phyloP scores from a whole-genome alignment of 53 echinoderm and acorn worm species.

The Paelopatides confundens region DNA sequence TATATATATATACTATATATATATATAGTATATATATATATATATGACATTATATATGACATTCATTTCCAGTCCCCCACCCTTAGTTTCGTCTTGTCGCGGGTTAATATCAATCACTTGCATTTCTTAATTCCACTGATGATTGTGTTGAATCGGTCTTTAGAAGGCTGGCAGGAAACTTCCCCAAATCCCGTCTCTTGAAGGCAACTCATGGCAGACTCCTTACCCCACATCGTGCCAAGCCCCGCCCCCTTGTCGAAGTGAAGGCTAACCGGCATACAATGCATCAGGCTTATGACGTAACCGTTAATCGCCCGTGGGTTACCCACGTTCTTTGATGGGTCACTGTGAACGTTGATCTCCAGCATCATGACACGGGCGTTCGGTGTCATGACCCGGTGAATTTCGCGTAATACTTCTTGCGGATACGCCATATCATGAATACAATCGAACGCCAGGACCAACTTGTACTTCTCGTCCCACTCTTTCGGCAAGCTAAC shows the following conservation, averaged over 20 bases:
- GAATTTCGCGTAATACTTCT: slow-evolving; percentile 73
- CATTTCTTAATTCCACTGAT: slow-evolving; percentile 88
- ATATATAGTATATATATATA: no score
- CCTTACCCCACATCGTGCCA: slow-evolving; percentile 99
- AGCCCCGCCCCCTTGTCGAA: slow-evolving; percentile 90
- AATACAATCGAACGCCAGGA: slow-evolving; percentile 87
- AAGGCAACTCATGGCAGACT: slow-evolving; percentile 77
- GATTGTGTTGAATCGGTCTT: slow-evolving; percentile 89
- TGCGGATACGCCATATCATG: slow-evolving; percentile 93
- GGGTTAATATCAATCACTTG: slow-evolving; percentile 51
- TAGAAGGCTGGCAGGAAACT: slow-evolving; percentile 86
- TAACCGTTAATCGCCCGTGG: slow-evolving; percentile 94
- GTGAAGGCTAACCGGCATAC: slow-evolving; percentile 96
- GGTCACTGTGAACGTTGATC: slow-evolving; percentile 90
- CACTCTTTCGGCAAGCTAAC: slow-evolving; percentile 74
- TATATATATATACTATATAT: no score
- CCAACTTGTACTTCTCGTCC: slow-evolving; percentile 83
- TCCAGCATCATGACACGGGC: slow-evolving; percentile 86
- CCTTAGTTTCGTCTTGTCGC: no score
- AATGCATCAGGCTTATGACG: slow-evolving; percentile 98
- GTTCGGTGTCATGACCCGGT: slow-evolving; percentile 82
- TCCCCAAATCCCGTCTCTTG: slow-evolving; percentile 90
- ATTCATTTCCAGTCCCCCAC: no score
- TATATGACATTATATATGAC: no score
- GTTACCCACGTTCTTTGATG: slow-evolving; percentile 90